Conservation (phyloP, 1,140 invertebrate genomes). For the Drosophila pseudoobscura region DNA sequence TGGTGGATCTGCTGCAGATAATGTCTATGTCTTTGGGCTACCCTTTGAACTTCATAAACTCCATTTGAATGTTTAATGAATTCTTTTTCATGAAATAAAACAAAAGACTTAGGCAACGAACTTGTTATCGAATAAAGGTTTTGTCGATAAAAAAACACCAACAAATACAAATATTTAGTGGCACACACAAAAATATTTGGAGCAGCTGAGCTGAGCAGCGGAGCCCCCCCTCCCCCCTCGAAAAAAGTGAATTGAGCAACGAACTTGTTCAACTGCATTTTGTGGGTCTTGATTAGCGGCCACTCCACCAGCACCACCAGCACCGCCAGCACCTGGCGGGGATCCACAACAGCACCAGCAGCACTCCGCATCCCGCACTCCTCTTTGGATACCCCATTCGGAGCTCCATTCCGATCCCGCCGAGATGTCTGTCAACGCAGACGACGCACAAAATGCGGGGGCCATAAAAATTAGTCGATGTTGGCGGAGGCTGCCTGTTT, state of each 20-base stretch:
- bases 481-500: slow-evolving; percentile 48
- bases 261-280: slow-evolving; percentile 61
- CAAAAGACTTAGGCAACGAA: slow-evolving; percentile 59
- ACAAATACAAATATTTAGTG: too few relatives aligned
- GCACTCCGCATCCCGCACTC: too few relatives aligned
- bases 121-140: slow-evolving; percentile 41
- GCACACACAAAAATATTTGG: slow-evolving; percentile 29
- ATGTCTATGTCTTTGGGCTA: too few relatives aligned
- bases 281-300: slow-evolving; percentile 33
- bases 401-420: slow-evolving; percentile 59
- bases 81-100: slow-evolving; percentile 8
- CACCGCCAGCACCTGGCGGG: too few relatives aligned
- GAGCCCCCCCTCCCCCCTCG: neutral
- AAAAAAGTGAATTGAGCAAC: slow-evolving; percentile 64
- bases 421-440: slow-evolving; percentile 78
- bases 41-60: neutral
- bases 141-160: neutral
- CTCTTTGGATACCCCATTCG: too few relatives aligned
- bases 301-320: neutral
- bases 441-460: slow-evolving; percentile 44
- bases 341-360: too few relatives aligned
- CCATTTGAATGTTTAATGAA: neutral
- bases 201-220: slow-evolving; percentile 22
- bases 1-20: too few relatives aligned
- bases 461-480: slow-evolving; percentile 74